Conservation (phyloP, 2,888 invertebrate genomes). For the Ophion costatus region DNA sequence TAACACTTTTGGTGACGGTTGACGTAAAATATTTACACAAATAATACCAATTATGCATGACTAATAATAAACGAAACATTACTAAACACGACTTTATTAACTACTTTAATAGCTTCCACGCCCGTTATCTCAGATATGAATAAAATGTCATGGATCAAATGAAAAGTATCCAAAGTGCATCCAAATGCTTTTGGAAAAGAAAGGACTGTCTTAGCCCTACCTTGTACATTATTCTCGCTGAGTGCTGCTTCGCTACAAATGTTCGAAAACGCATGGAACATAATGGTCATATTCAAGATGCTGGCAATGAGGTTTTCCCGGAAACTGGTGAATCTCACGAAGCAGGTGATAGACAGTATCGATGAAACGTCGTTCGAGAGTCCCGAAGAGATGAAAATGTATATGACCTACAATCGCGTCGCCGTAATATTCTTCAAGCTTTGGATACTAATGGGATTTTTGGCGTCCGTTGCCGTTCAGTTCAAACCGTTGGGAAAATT, state of each 20-base stretch:
- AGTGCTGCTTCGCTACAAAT: no score
- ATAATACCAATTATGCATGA: constrained; percentile 78
- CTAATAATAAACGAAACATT: constrained; percentile 76
- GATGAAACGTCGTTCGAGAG: constrained; percentile 37
- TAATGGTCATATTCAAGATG: constrained; percentile 60
- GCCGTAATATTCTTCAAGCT: constrained; percentile 49
- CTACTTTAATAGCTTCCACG: background rate
- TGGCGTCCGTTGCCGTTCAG: constrained; percentile 46
- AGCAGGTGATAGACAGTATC: constrained; percentile 17
- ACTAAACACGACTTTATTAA: constrained; percentile 36
- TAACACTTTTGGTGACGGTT: constrained; percentile 80
- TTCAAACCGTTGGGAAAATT: constrained; percentile 57
- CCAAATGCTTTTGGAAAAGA: no score
- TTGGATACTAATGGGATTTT: constrained; percentile 40
- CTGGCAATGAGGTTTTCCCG: constrained; percentile 55
- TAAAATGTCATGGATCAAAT: no score
- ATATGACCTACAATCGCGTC: constrained; percentile 56
- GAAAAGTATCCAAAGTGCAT: no score
- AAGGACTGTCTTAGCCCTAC: no score
- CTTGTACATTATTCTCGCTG: no score
- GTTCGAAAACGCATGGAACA: constrained; percentile 48
- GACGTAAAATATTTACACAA: constrained; percentile 80
- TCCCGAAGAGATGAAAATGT: constrained; percentile 53
- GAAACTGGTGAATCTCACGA: constrained; percentile 43
- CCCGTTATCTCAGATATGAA: background rate